phyloP scores from a whole-genome alignment of 2,797 vertebrate genomes.

The Rhinatrema bivittatum region DNA sequence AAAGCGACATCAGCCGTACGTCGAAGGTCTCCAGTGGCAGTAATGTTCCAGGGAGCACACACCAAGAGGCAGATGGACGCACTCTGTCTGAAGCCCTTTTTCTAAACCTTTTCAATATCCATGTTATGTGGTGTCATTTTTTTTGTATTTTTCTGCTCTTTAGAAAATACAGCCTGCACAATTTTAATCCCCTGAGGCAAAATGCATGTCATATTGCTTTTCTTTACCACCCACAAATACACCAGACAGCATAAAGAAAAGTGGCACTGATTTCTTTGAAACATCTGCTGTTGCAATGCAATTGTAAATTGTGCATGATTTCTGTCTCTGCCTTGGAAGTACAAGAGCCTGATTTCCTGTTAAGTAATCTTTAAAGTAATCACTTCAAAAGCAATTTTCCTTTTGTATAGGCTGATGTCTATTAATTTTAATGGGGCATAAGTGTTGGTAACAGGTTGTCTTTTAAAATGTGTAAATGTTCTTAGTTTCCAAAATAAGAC shows the following conservation, averaged over 20 bases:
- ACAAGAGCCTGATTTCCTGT: neutral
- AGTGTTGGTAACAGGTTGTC: neutral
- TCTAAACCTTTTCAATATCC: too few relatives aligned
- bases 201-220: too few relatives aligned
- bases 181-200: neutral
- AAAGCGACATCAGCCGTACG: too few relatives aligned
- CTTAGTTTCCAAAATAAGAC: slow-evolving; percentile 8
- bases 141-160: too few relatives aligned
- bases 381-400: slow-evolving; percentile 18
- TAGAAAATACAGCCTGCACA: neutral
- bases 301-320: slow-evolving; percentile 11
- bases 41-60: too few relatives aligned
- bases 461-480: slow-evolving; percentile 1
- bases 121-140: too few relatives aligned
- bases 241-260: slow-evolving; percentile 9
- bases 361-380: too few relatives aligned
- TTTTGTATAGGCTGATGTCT: slow-evolving; percentile 1
- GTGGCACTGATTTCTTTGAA: neutral
- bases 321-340: slow-evolving; percentile 1
- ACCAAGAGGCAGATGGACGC: too few relatives aligned
- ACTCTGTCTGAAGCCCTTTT: too few relatives aligned
- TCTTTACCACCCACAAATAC: neutral
- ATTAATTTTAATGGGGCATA: slow-evolving; percentile 12
- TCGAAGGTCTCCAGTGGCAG: too few relatives aligned
- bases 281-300: neutral